A percentile compares a stretch with the other conserved stretches of the same genome.
Conservation (phyloP, 2,113 vertebrate species). For the Albula goreensis region DNA sequence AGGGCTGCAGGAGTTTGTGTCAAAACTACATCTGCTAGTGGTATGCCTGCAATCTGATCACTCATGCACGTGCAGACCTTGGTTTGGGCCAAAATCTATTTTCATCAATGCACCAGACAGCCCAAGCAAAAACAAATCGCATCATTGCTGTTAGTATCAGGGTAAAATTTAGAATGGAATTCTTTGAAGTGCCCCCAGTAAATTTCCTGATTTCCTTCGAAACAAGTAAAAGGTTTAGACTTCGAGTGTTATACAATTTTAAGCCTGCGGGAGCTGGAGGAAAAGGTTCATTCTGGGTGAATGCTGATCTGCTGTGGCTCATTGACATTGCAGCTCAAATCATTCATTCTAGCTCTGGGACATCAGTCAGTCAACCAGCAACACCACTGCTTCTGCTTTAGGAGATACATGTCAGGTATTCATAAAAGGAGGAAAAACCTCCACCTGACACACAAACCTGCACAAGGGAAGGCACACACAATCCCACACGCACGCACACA, state of each 20-base stretch:
- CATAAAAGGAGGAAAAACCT: background rate
- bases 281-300: background rate
- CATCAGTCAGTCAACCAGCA: background rate
- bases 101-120: background rate
- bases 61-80: background rate
- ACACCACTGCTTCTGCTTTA: background rate
- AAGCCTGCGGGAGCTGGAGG: background rate
- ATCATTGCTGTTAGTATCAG: background rate
- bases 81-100: background rate
- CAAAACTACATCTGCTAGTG: background rate
- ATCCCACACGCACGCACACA: slow-evolving; percentile 2
- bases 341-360: slow-evolving; percentile 3
- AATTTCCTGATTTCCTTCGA: background rate
- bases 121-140: background rate
- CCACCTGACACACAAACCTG: background rate
- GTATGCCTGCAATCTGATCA: background rate
- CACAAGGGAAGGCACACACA: background rate
- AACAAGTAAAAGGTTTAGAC: background rate
- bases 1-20: background rate
- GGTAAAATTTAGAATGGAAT: background rate
- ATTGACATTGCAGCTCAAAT: background rate
- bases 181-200: background rate
- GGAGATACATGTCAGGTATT: background rate
- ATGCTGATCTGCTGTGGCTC: background rate
- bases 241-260: background rate